A percentile compares a stretch with the other conserved stretches of the same genome.
phyloP scores from a whole-genome alignment of 2,113 vertebrate genomes.

The Bucco capensis region DNA sequence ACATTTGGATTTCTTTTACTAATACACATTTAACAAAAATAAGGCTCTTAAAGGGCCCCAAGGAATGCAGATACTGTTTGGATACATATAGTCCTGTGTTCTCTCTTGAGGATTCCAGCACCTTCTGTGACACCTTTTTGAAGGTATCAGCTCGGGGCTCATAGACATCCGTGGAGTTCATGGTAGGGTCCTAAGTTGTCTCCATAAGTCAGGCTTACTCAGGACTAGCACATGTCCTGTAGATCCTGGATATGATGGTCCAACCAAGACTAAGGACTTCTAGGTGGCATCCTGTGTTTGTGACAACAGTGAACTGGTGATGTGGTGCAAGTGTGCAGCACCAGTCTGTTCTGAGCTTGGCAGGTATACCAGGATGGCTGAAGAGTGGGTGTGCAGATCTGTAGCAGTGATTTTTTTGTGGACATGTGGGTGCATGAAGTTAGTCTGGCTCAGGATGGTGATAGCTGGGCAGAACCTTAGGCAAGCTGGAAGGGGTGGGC shows the following conservation, averaged over 20 bases:
- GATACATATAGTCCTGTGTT: background rate
- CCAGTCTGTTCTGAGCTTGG: fast-evolving
- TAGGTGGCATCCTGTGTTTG: background rate
- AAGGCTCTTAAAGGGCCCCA: background rate
- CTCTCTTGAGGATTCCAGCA: background rate
- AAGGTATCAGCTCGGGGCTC: background rate
- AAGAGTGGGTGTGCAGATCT: background rate
- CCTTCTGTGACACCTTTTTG: background rate
- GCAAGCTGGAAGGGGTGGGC: background rate
- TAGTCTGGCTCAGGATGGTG: background rate
- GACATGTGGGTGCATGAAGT: fast-evolving
- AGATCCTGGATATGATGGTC: background rate
- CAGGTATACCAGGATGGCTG: fast-evolving
- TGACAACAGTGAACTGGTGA: background rate
- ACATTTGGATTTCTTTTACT: background rate
- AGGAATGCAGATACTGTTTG: background rate
- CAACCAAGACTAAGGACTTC: background rate
- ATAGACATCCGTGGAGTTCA: background rate
- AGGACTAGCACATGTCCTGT: background rate
- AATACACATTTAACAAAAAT: background rate
- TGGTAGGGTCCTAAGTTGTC: background rate
- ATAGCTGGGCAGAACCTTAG: background rate
- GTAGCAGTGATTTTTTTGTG: background rate
- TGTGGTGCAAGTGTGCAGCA: background rate
- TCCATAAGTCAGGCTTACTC: background rate